These are phyloP conservation scores for Halcyon malimbica DNA, from an alignment of 2,113 vertebrate species.

Conservation along the genomic window DNA sequence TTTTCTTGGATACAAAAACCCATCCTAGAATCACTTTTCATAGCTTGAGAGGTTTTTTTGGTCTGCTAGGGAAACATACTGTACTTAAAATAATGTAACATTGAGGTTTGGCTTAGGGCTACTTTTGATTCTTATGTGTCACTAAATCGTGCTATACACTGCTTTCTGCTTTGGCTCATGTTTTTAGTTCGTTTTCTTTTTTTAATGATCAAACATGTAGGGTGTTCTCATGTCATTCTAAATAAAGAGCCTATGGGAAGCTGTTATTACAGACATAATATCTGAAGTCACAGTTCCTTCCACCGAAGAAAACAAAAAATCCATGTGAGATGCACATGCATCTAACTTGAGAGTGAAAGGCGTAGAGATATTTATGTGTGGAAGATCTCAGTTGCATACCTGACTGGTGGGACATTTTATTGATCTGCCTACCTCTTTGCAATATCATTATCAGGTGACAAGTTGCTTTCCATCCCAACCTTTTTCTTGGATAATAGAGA, in stretches of 20 bases:
- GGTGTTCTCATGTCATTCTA: neutral
- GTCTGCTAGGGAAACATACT: neutral
- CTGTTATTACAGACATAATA: neutral
- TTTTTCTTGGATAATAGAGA: neutral
- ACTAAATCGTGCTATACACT: neutral
- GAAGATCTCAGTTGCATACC: neutral
- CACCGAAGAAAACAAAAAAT: neutral
- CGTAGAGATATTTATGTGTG: neutral
- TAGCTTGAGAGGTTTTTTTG: neutral
- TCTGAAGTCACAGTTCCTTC: neutral
- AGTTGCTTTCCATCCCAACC: neutral
- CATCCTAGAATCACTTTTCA: neutral
- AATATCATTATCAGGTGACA: neutral
- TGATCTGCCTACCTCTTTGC: neutral
- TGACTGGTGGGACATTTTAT: neutral
- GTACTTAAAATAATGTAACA: constrained; percentile 44
- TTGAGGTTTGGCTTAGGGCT: constrained; percentile 25
- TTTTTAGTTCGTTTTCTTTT: neutral
- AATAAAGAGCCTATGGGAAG: neutral
- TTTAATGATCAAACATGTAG: neutral
- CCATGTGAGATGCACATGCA: neutral
- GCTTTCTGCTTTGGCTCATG: neutral
- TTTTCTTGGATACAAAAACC: constrained; percentile 25
- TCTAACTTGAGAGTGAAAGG: neutral
- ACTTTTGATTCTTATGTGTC: constrained; percentile 14